Evolutionary conservation across 37 sponge, comb jelly and placozoan species (phyloP).

Genomic region (Hexactinellida sp.): DNA sequence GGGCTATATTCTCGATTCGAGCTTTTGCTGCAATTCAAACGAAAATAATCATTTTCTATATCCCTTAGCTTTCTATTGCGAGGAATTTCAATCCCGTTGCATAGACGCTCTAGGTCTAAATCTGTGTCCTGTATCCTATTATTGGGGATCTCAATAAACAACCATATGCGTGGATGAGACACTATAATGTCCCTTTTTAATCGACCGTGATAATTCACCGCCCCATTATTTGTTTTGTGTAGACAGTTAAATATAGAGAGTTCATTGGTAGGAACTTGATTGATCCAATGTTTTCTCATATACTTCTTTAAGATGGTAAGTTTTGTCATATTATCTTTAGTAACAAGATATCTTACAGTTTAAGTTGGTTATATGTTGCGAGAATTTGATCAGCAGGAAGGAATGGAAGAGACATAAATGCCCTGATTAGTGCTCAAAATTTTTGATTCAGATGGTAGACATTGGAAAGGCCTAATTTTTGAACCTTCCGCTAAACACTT

Average conservation of each 20-base stretch:
- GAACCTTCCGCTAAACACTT: too few relatives aligned
- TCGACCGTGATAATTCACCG: conserved; percentile 16
- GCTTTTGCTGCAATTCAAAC: not conserved
- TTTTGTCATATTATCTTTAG: too few relatives aligned
- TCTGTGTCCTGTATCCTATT: not conserved
- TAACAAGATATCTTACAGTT: too few relatives aligned
- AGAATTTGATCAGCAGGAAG: too few relatives aligned
- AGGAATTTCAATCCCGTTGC: not conserved
- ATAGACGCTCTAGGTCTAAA: not conserved
- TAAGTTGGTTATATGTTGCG: too few relatives aligned
- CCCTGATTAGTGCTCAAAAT: too few relatives aligned
- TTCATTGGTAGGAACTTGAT: too few relatives aligned
- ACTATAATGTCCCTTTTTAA: conserved; percentile 17
- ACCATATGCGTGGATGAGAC: conserved; percentile 16
- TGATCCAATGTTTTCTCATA: too few relatives aligned
- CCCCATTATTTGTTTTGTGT: conserved; percentile 16
- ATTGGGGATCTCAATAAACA: conserved; percentile 5
- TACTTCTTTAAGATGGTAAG: too few relatives aligned
- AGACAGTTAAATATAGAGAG: not conserved
- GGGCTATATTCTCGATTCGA: not conserved
- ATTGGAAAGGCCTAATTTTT: too few relatives aligned
- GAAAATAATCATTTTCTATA: not conserved
- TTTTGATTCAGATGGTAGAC: too few relatives aligned
- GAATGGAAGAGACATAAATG: too few relatives aligned
- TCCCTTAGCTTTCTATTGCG: not conserved